phyloP scores from a whole-genome alignment of 2,113 vertebrate genomes.

The Athene noctua region DNA sequence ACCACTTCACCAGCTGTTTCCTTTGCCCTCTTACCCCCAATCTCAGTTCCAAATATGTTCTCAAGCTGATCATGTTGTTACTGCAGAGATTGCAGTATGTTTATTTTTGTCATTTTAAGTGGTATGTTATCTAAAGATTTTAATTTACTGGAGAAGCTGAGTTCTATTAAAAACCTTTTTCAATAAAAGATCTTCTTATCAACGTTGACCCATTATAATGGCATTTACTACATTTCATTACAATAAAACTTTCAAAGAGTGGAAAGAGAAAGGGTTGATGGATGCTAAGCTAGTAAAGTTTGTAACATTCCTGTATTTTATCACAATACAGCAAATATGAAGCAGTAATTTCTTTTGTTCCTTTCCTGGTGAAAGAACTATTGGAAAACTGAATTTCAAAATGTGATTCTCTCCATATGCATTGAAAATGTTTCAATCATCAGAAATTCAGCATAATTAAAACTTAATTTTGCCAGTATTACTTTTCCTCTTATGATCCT shows the following conservation, averaged over 20 bases:
- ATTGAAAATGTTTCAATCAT: not conserved
- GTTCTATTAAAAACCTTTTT: constrained; percentile 6
- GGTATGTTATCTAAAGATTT: constrained; percentile 25
- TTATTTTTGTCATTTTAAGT: constrained; percentile 42
- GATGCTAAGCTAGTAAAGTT: constrained; percentile 55
- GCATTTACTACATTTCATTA: constrained; percentile 57
- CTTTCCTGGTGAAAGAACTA: not conserved
- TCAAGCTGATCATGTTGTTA: not conserved
- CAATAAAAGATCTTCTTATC: constrained; percentile 49
- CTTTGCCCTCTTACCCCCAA: not conserved
- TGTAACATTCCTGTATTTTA: constrained; percentile 47
- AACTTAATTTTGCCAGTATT: not conserved
- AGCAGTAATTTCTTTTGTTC: not conserved
- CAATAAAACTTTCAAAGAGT: constrained; percentile 57
- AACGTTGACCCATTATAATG: constrained; percentile 44
- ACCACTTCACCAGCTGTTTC: not conserved
- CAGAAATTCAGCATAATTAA: not conserved
- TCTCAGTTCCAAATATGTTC: not conserved
- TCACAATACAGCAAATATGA: constrained; percentile 37
- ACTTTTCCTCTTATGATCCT: not conserved
- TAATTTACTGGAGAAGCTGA: constrained; percentile 9
- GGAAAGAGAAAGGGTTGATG: constrained; percentile 31
- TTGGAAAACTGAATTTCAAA: constrained; percentile 28
- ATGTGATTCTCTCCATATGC: not conserved
- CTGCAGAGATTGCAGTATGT: not conserved